Evolutionary conservation across 92 coral and sea anemone species (phyloP), one percentile per base, ranked within the genome.

Genomic region (Ricordea florida): DNA sequence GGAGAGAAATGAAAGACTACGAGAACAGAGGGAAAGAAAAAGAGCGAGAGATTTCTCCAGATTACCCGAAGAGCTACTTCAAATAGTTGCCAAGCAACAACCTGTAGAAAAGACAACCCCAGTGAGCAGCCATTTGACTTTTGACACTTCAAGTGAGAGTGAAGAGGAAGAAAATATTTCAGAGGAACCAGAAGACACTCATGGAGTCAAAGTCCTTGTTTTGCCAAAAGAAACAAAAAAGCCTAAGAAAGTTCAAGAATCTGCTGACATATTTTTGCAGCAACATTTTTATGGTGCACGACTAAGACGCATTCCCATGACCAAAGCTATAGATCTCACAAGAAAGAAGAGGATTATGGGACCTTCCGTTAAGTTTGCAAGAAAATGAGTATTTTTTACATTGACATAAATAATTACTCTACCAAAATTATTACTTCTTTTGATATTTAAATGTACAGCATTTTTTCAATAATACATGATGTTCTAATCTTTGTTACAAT

Each of bases 241-340:
- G 55, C 66, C 78, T 2, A 91, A 83, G 65, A 85, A 66, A 83
- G 67, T 85, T 35, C 86, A 86, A 28, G 75, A 70, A 27, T 74
- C 88, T 51, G 97, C 98, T 17, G 79, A 60, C 35, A 79, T 77
- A 9, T 94, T 94, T 57, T 85, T 91, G 29, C 82, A 74, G 35
- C 85, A 79, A 28, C 98, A 85, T 53, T 56, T 94, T 28, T 94
- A 85, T 85, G 98, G 98, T 1, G 66, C 79, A 66, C 89, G 98
- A 63, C 57, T 94, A 53, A 80, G 82, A 17, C 84, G 98, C 46
- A 81, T 90, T 10, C 82, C 91, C 42, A 61, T 86, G n/a, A 16
- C 80, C 20, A 42, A 67, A 10, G 72, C 77, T 28, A 40, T 83
- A n/a, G 87, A 75, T 55, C 81, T 31, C 40, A 80, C 61, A 27